Evolutionary conservation across 2,888 invertebrate genomes (phyloP), one percentile per base, ranked within the genome.

Genomic region (Agonum fuliginosum): DNA sequence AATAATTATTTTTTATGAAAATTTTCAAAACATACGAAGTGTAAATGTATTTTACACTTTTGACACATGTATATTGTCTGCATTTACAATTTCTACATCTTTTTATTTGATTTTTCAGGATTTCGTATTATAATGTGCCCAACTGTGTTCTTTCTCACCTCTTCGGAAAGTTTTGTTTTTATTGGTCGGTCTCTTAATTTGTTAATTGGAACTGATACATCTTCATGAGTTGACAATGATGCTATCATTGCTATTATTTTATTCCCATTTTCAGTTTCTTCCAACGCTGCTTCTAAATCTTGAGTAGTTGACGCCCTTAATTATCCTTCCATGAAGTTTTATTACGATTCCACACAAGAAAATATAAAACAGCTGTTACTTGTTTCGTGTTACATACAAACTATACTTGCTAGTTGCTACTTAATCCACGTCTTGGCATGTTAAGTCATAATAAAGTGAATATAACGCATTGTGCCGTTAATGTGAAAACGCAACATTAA

Each of bases 221-320:
- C n/a, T 10, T 51, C 51, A 19, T 51, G 51, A 10, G 51, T 51
- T 51, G 51, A 51, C 51, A 22, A 51, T 51, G 24, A 14, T 22
- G 24, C 51, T 51, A 17, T 51, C 51, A 22, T 12, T 6, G 14
- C 12, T 51, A 22, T 51, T 51, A 22, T 17, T 22, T 22, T 22
- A 10, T 22, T 51, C 24, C 24, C 24, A 8, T 8, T 51, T 12
- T 17, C 27, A 20, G 19, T 24, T 17, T 54, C 54, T 54, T 54
- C 54, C 22, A 54, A n/a, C n/a, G 27, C 27, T n/a, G 54, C 54
- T 27, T 54, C 19, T n/a, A 54, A 27, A 17, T 54, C 54, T 54
- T 54, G 22, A 10, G 19, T 27, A 54, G 54, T 54, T n/a, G 19
- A 19, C 1, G 54, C 22, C n/a, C 54, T 20, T n/a, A 17, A 54